Evolutionary conservation across 2,113 vertebrate genomes (phyloP), one percentile per base, ranked within the genome.

Genomic region (Cheilinus undulatus): DNA sequence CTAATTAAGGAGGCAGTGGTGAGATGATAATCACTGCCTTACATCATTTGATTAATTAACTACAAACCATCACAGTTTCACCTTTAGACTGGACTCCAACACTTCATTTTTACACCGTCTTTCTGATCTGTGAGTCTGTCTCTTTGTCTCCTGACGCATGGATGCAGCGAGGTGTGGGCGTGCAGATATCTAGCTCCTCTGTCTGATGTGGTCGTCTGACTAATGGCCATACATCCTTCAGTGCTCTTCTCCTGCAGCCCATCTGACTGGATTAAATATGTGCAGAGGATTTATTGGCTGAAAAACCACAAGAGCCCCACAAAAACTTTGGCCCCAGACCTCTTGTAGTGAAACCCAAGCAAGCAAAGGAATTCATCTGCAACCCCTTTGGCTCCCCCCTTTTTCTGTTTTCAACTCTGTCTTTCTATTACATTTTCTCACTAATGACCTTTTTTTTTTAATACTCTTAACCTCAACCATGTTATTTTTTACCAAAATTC

Each of bases 221-320:
- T 91, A 91, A 93, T 92, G 85, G 68, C 83, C 76, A 26, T 85
- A 87, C 83, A 90, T 91, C 92, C 85, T 75, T 91, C 82, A 84
- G 74, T 73, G 84, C 79, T 88, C 82, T 69, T 89, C 80, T 89
- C 68, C 86, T 73, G 84, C 83, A 80, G 83, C 89, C 91, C 90
- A 89, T 92, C 85, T 89, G 87, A 88, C 84, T 78, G 66, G 85
- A 93, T 91, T 92, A 90, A 93, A 93, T 89, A 91, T 89, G 86
- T 87, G 88, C 76, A 69, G 76, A 89, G 78, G 88, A 94, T 93
- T 93, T 93, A 93, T 93, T 90, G 88, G 76, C 85, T 93, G 90
- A 89, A 91, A 91, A 93, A 83, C 93, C 92, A 85, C 91, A 91
- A 83, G 91, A 89, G 90, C 78, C 90, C 86, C 86, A 91, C 87